Evolutionary conservation across 2,113 vertebrate species (phyloP).

Genomic region (Periophthalmodon schlosseri): DNA sequence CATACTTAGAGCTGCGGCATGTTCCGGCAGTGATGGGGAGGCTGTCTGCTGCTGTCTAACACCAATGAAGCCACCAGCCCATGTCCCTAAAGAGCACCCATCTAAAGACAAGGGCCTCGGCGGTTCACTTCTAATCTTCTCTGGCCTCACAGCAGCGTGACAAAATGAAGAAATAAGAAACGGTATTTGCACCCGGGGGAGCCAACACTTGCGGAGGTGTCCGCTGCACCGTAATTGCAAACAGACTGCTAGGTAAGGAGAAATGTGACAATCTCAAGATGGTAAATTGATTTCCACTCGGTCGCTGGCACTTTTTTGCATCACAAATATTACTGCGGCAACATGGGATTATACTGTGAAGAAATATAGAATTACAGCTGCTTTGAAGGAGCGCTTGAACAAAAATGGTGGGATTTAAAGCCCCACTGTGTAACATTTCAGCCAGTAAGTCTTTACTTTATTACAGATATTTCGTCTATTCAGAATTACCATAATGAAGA

Average conservation of each 20-base stretch:
- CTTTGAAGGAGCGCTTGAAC: constrained; percentile 49
- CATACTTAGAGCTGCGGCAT: constrained; percentile 48
- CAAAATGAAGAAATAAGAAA: constrained; percentile 27
- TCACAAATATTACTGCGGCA: constrained; percentile 35
- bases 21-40: constrained; percentile 31
- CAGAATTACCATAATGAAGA: too few species aligned
- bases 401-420: constrained; percentile 38
- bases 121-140: constrained; percentile 66
- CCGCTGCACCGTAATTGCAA: constrained; percentile 69
- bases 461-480: too few species aligned
- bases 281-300: constrained; percentile 77
- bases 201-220: constrained; percentile 49
- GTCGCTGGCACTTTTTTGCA: constrained; percentile 50
- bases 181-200: constrained; percentile 58
- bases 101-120: constrained; percentile 56
- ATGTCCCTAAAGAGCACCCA: constrained; percentile 23
- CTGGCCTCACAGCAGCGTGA: constrained; percentile 37
- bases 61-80: constrained; percentile 51
- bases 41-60: constrained; percentile 30
- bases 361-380: constrained; percentile 25
- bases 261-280: constrained; percentile 71
- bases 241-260: constrained; percentile 53
- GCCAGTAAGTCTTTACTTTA: too few species aligned
- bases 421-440: too few species aligned
- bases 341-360: neutral